Conservation (phyloP, 2,888 invertebrate genomes). For the Epistrophella euchroma region DNA sequence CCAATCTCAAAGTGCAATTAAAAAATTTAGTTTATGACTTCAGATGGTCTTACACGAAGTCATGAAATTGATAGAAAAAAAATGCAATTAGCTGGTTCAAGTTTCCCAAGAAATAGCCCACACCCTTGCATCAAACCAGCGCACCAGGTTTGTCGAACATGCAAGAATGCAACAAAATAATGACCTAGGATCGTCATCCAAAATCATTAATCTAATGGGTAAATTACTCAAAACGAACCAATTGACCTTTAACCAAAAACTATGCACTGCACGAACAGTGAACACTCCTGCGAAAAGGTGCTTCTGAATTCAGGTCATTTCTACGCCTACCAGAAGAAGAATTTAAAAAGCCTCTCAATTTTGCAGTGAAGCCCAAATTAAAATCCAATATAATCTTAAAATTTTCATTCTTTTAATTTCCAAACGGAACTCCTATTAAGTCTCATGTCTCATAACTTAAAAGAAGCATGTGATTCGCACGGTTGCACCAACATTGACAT, state of each 20-base stretch:
- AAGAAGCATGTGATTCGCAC: constrained; percentile 43
- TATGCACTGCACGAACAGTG: constrained; percentile 48
- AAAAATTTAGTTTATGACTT: constrained; percentile 1
- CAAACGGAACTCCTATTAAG: background rate
- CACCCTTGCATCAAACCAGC: constrained; percentile 35
- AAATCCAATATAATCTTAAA: constrained; percentile 15
- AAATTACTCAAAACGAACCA: constrained; percentile 67
- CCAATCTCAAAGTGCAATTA: background rate
- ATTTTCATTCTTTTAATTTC: constrained; percentile 3
- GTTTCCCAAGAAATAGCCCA: background rate
- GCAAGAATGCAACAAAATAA: constrained; percentile 44
- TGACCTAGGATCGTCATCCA: constrained; percentile 48
- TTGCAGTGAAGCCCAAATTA: background rate
- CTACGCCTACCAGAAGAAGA: constrained; percentile 1
- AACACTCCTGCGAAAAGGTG: constrained; percentile 36
- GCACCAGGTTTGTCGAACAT: constrained; percentile 31
- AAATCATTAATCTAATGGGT: constrained; percentile 67
- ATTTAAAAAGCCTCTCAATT: background rate
- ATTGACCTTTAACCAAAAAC: constrained; percentile 60
- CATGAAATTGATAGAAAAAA: background rate
- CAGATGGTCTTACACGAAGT: background rate
- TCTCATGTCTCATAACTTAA: constrained; percentile 41
- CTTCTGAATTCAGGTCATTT: constrained; percentile 51
- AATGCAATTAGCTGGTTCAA: constrained; percentile 26
- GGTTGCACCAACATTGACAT: constrained; percentile 63